Base-by-base conservation (phyloP, 2,113 vertebrate species). In the Numenius arquata region DNA sequence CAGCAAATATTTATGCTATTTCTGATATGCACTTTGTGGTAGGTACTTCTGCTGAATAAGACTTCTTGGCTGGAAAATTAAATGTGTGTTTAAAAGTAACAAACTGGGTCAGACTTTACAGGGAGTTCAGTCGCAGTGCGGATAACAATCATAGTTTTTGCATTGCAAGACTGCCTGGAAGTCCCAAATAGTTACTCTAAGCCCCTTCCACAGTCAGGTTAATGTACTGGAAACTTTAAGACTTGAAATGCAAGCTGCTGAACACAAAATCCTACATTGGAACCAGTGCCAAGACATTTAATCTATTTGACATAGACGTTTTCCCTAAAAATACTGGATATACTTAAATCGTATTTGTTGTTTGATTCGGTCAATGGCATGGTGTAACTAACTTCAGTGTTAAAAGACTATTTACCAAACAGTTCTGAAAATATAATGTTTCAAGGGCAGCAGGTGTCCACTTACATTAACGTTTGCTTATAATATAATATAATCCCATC, bases 291-390 rank as follows among this genome's bases (percentile, higher is more conserved):
- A 82, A 84, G 58, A 53, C 62, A 34, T 73, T 94, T 91, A 92
- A 75, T 81, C 80, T 95, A 27, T 91, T 95, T 86, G 50, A 92
- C 59, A 73, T 76, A 73, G n/a, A 40, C 2, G 0, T 88, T 95
- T 77, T 45, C 70, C n/a, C 77, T 82, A 89, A 95, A 94, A 95
- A 47, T 82, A 66, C n/a, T 48, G 22, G 62, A 84, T 89, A 61
- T 32, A 61, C 52, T 85, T 94, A 66, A 93, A 93, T 91, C 73
- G 86, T 85, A 93, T 79, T 92, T 92, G 82, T 88, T 91, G 73
- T 84, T 78, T 32, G 73, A 78, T 78, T 92, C 8, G 2, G 55
- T 45, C 52, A 61, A 40, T 86, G 43, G 47, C 38, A 38, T 61
- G 68, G 52, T 75, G 65, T 85, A 88, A 63, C 79, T 77, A 36